Percentiles rank a stretch among this genome's conserved stretches.
Conservation (phyloP, 2,888 invertebrate genomes). For the Pyrocoelia pectoralis region DNA sequence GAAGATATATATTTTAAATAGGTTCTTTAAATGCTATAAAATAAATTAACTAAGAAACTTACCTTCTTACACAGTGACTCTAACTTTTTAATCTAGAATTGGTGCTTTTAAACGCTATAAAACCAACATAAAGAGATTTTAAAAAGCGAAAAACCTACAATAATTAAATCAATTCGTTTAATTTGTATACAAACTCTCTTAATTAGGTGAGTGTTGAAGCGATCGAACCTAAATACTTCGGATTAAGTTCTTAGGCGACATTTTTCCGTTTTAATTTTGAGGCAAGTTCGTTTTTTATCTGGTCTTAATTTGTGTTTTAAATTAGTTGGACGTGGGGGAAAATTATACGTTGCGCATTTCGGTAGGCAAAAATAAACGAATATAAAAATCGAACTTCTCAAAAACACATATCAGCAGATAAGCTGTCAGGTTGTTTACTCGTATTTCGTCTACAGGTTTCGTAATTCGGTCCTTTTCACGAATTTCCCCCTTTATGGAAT, state of each 20-base stretch:
- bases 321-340: constrained; percentile 49
- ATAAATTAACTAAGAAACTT: constrained; percentile 11
- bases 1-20: background rate
- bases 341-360: constrained; percentile 40
- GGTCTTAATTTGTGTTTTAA: constrained; percentile 53
- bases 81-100: constrained; percentile 23
- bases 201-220: constrained; percentile 43
- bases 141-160: constrained; percentile 33
- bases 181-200: constrained; percentile 51
- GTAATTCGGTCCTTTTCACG: constrained; percentile 13
- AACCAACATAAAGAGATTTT: constrained; percentile 30
- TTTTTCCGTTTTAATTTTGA: constrained; percentile 47
- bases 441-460: constrained; percentile 9
- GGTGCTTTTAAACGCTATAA: constrained; percentile 27
- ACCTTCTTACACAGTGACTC: background rate
- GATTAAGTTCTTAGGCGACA: constrained; percentile 52
- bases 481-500: constrained; percentile 8
- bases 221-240: constrained; percentile 44
- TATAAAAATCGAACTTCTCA: constrained; percentile 30
- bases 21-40: background rate
- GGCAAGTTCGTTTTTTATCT: constrained; percentile 47
- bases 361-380: constrained; percentile 23
- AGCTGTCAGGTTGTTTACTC: constrained; percentile 20
- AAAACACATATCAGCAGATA: constrained; percentile 34
- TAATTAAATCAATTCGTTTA: constrained; percentile 50